phyloP scores from a whole-genome alignment of 2,797 vertebrate species.

The Peromyscus eremicus region DNA sequence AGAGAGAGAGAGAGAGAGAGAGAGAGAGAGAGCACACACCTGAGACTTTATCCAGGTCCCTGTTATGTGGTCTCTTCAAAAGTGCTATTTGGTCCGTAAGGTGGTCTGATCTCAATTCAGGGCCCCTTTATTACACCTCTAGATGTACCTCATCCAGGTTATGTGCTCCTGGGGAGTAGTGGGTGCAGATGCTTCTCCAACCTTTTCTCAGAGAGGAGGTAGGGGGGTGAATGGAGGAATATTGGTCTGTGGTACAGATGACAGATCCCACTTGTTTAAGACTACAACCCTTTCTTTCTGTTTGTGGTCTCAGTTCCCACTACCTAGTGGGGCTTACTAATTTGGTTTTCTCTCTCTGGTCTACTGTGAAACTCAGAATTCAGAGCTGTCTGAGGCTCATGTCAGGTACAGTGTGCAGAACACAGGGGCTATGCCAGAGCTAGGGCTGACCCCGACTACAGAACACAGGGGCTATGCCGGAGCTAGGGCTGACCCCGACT shows the following conservation, averaged over 20 bases:
- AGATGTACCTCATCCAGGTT: neutral
- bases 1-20: neutral
- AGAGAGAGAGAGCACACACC: too few relatives aligned
- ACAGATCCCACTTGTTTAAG: neutral
- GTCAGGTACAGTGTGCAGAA: neutral
- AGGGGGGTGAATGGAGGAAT: neutral
- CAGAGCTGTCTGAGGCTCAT: neutral
- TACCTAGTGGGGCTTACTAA: neutral
- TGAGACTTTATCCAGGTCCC: neutral
- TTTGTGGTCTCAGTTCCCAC: slow-evolving; percentile 4
- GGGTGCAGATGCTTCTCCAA: neutral
- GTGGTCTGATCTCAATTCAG: slow-evolving; percentile 12
- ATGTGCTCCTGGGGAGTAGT: neutral
- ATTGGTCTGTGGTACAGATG: neutral
- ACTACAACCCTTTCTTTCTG: neutral
- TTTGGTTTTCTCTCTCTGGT: neutral
- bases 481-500: too few relatives aligned
- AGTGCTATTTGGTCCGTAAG: slow-evolving; percentile 11
- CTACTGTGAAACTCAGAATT: slow-evolving; percentile 33
- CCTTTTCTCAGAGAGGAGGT: neutral
- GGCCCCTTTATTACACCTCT: neutral
- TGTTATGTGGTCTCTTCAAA: neutral
- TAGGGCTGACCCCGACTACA: too few relatives aligned
- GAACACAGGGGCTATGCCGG: too few relatives aligned
- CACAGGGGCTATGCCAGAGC: too few relatives aligned